A percentile compares a stretch with the other conserved stretches of the same genome.
These are phyloP conservation scores for Uropetala carovei DNA, from an alignment of 2,888 invertebrate genomes.

Conservation along the genomic window DNA sequence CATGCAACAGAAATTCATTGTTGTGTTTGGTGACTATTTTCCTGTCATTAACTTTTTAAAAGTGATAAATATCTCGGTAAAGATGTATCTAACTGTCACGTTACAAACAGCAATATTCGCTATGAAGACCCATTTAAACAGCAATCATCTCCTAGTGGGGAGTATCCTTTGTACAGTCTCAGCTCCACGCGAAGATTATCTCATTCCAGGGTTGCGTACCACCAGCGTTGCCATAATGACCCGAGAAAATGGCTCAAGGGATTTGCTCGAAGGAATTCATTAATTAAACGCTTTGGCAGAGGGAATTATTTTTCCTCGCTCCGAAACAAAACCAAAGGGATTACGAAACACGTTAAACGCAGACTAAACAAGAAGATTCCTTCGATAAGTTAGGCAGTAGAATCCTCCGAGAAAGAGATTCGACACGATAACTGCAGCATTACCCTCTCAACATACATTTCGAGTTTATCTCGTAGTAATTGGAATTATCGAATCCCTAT, in stretches of 20 bases:
- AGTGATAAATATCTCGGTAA: too few species aligned
- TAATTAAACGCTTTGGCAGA: slow-evolving; percentile 14
- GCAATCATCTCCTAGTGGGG: too few species aligned
- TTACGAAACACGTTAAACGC: slow-evolving; percentile 30
- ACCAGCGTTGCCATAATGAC: slow-evolving; percentile 13
- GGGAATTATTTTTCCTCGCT: slow-evolving; percentile 45
- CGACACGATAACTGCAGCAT: slow-evolving; percentile 49
- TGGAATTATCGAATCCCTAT: slow-evolving; percentile 58
- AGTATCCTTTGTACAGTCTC: neutral
- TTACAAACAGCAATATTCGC: too few species aligned
- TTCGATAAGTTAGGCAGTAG: slow-evolving; percentile 42
- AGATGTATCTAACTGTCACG: too few species aligned
- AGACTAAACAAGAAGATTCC: slow-evolving; percentile 57
- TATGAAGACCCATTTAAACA: too few species aligned
- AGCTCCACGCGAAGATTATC: neutral
- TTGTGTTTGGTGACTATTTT: too few species aligned
- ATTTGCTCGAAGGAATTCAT: neutral
- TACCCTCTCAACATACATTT: slow-evolving; percentile 47
- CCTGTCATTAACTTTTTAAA: too few species aligned
- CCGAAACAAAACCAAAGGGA: slow-evolving; percentile 22
- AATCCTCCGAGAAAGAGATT: slow-evolving; percentile 30
- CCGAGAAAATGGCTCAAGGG: slow-evolving; percentile 22
- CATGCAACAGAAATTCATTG: too few species aligned
- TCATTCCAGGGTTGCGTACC: neutral
- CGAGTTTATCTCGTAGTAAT: slow-evolving; percentile 62